Percentiles rank a stretch among this genome's conserved stretches.
phyloP scores from a whole-genome alignment of 2,797 vertebrate species.

The Tragelaphus eurycerus region DNA sequence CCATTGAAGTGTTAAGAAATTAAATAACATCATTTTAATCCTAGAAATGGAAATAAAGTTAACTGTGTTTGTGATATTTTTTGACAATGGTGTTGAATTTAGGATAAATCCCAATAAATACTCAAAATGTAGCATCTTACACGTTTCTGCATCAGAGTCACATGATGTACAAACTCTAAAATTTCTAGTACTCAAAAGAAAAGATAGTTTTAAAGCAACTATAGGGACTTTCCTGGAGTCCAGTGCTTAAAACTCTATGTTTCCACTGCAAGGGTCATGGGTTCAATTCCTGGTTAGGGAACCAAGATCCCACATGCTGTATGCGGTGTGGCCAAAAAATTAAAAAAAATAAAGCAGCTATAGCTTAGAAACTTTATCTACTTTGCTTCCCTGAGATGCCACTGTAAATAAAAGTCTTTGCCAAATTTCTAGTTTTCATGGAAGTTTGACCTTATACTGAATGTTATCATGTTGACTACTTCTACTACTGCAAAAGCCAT shows the following conservation, averaged over 20 bases:
- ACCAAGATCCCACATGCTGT: background rate
- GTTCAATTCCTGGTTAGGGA: background rate
- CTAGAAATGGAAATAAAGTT: conserved; percentile 10
- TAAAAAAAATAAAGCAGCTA: background rate
- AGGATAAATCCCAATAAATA: background rate
- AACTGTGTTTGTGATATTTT: background rate
- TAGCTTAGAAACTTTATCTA: background rate
- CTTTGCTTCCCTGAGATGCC: background rate
- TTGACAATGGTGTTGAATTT: background rate
- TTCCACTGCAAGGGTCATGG: background rate
- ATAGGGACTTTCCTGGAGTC: background rate
- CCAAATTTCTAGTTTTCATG: conserved; percentile 13
- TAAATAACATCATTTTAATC: background rate
- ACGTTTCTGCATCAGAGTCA: background rate
- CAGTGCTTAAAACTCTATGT: background rate
- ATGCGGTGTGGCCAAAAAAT: background rate
- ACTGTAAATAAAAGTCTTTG: background rate
- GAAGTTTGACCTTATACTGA: background rate
- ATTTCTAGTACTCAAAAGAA: conserved; percentile 8
- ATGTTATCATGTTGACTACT: background rate
- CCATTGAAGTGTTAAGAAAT: background rate
- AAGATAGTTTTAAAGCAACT: conserved; percentile 32
- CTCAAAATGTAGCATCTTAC: background rate
- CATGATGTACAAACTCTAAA: background rate
- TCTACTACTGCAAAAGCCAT: conserved; percentile 3